Evolutionary conservation across 1,140 invertebrate genomes (phyloP).

Genomic region (Drosophila aff.): DNA sequence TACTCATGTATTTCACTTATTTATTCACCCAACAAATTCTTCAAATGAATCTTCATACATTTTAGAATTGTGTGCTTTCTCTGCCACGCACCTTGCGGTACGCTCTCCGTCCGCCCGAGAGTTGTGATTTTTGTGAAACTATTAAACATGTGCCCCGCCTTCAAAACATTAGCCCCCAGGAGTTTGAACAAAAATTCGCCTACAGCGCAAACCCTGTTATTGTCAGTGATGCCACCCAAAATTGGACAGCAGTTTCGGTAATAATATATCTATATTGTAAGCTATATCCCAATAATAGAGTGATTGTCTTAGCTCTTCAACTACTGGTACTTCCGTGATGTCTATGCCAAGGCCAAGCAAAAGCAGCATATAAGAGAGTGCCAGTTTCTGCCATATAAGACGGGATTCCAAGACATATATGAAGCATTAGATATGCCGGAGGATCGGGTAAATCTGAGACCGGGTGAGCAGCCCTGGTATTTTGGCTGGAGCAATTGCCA

Average conservation of each 20-base stretch:
- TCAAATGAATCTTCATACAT: neutral
- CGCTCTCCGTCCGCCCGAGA: slow-evolving; percentile 90
- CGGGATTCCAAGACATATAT: slow-evolving; percentile 88
- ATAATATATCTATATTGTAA: neutral
- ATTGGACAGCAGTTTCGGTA: slow-evolving; percentile 91
- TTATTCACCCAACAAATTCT: neutral
- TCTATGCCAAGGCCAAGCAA: slow-evolving; percentile 88
- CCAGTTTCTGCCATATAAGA: slow-evolving; percentile 97
- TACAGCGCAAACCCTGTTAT: slow-evolving; percentile 93
- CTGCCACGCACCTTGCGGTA: slow-evolving; percentile 87
- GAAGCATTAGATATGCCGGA: slow-evolving; percentile 93
- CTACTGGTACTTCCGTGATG: slow-evolving; percentile 92
- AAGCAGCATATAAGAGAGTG: slow-evolving; percentile 88
- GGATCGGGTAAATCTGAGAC: slow-evolving; percentile 88
- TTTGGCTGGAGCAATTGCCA: slow-evolving; percentile 98
- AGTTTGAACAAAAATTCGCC: slow-evolving; percentile 91
- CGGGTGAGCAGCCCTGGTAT: slow-evolving; percentile 91
- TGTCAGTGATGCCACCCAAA: slow-evolving; percentile 91
- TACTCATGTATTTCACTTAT: neutral
- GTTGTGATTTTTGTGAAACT: slow-evolving; percentile 90
- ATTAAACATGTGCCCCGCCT: slow-evolving; percentile 88
- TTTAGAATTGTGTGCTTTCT: slow-evolving; percentile 87
- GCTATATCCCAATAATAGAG: too few relatives aligned
- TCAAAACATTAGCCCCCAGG: slow-evolving; percentile 87
- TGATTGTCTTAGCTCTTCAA: slow-evolving; percentile 86